Conservation (phyloP, 2,888 invertebrate genomes). For the Herminia tarsipennalis region DNA sequence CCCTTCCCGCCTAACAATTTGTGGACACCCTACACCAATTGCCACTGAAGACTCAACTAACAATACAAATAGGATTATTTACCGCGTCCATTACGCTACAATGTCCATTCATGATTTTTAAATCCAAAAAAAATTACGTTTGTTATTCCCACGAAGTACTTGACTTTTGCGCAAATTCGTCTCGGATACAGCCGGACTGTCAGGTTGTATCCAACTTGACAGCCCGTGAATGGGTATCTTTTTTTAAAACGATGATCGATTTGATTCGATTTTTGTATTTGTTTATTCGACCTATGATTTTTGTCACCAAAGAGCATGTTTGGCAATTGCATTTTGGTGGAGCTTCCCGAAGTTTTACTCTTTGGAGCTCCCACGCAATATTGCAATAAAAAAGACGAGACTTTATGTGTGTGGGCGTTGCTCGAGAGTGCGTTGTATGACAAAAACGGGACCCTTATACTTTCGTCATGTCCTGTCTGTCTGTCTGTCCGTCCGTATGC, state of each 20-base stretch:
- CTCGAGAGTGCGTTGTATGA: too few relatives aligned
- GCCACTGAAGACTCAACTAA: constrained; percentile 53
- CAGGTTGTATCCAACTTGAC: constrained; percentile 60
- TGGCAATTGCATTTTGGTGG: too few relatives aligned
- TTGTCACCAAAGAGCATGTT: constrained; percentile 43
- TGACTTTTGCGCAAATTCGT: constrained; percentile 63
- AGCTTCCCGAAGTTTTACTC: too few relatives aligned
- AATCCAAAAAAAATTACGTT: constrained; percentile 54
- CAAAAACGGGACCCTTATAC: too few relatives aligned
- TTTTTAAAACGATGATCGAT: constrained; percentile 74
- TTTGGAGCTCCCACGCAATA: constrained; percentile 70
- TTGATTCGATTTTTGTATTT: constrained; percentile 75
- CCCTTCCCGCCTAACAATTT: not conserved
- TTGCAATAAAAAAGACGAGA: constrained; percentile 15
- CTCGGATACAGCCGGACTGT: constrained; percentile 41
- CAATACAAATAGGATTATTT: constrained; percentile 80
- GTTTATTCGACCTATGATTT: constrained; percentile 59
- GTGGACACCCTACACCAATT: constrained; percentile 54
- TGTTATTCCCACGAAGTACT: constrained; percentile 67
- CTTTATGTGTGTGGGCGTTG: too few relatives aligned
- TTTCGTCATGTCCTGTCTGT: too few relatives aligned
- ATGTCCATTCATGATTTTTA: constrained; percentile 69
- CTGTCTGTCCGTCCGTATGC: too few relatives aligned
- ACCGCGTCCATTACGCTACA: constrained; percentile 74
- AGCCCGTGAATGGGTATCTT: constrained; percentile 48